Evolutionary conservation across 23 tunicate species (phyloP).

Genomic region (Aplidium turbinatum): DNA sequence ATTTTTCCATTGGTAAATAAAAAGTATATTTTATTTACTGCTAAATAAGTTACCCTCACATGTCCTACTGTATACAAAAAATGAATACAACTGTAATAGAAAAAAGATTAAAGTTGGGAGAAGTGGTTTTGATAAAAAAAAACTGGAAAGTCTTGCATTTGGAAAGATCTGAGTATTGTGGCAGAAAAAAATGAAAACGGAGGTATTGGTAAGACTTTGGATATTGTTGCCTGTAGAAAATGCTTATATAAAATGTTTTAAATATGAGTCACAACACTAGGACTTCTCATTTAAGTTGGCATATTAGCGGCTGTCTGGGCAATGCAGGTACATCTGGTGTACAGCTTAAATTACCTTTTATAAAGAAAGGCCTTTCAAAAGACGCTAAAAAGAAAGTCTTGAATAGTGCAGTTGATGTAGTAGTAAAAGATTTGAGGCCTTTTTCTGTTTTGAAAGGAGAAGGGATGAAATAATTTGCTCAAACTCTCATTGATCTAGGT

Average conservation of each 20-base stretch:
- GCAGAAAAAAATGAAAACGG: background rate
- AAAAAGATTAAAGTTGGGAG: background rate
- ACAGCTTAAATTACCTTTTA: constrained; percentile 6
- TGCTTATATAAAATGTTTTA: background rate
- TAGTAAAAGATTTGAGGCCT: constrained; percentile 13
- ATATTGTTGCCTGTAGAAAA: constrained; percentile 1
- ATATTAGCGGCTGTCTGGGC: background rate
- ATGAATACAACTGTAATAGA: background rate
- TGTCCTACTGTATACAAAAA: too few relatives aligned
- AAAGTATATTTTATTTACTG: too few relatives aligned
- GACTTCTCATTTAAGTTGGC: background rate
- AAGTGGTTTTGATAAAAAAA: background rate
- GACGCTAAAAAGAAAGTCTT: constrained; percentile 1
- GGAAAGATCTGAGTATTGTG: constrained; percentile 7
- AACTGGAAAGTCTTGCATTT: background rate
- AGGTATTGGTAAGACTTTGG: background rate
- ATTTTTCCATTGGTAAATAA: too few relatives aligned
- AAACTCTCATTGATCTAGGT: constrained; percentile 20
- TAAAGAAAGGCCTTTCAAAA: background rate
- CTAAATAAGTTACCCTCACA: too few relatives aligned
- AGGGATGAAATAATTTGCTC: constrained; percentile 25
- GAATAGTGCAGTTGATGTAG: background rate
- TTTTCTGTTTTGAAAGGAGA: background rate
- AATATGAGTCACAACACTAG: background rate
- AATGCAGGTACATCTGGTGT: background rate